Conservation (phyloP, 2,113 vertebrate species). For the Lampris incognitus region DNA sequence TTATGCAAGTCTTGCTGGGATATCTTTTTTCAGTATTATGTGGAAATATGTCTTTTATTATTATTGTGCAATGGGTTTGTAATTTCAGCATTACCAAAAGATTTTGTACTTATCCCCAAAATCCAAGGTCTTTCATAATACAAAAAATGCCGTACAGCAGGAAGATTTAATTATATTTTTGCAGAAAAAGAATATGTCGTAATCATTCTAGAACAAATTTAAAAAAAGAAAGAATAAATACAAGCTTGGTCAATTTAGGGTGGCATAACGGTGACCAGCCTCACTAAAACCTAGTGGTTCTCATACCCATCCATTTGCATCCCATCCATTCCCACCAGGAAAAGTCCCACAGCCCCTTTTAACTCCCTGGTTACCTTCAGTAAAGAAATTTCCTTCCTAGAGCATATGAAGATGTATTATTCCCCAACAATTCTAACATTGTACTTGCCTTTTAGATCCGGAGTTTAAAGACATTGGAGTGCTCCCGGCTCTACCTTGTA, state of each 20-base stretch:
- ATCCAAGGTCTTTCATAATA: background rate
- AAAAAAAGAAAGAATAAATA: no score
- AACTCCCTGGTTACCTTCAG: no score
- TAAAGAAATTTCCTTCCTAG: background rate
- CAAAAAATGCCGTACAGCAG: background rate
- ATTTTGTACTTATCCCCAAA: background rate
- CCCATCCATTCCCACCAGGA: no score
- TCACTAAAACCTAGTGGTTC: no score
- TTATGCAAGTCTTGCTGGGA: slow-evolving; percentile 32
- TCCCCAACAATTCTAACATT: background rate
- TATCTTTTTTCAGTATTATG: slow-evolving; percentile 21
- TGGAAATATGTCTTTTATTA: slow-evolving; percentile 36
- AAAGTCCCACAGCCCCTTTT: no score
- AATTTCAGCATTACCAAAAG: background rate
- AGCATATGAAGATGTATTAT: background rate
- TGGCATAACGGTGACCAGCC: no score
- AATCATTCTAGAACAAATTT: background rate
- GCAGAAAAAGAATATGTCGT: background rate
- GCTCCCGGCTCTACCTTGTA: slow-evolving; percentile 92
- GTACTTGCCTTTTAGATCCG: slow-evolving; percentile 88
- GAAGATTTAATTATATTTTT: background rate
- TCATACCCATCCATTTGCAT: no score
- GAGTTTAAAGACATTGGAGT: slow-evolving; percentile 91
- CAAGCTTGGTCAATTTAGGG: no score
- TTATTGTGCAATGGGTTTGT: slow-evolving; percentile 25